Evolutionary conservation across 2,797 vertebrate genomes (phyloP), one percentile per base, ranked within the genome.

Genomic region (Cuniculus paca): DNA sequence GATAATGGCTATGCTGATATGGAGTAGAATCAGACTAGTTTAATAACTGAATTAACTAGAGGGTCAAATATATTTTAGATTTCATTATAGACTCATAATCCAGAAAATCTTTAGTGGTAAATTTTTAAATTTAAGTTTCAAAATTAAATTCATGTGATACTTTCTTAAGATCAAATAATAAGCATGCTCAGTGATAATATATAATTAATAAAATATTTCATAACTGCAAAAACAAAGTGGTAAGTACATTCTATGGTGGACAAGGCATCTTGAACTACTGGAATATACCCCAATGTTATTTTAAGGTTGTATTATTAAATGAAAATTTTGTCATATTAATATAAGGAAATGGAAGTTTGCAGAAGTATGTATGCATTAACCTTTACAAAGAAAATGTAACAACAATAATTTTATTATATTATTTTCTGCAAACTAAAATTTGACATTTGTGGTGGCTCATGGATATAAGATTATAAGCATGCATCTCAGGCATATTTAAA

Each of bases 371-470:
- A 50, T 54, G 50, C 11, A 28, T 74, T 85, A 82, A 34, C 16
- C 13, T 86, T 97, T 85, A 94, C 58, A 90, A 96, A 94, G 36
- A 72, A 93, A 85, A 94, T 28, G 7, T 82, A 94, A 77, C 42
- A 80, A 36, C 2, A 31, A 50, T 90, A 31, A 28, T 93, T 95
- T 91, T 93, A 45, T 79, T 83, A 90, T 92, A 74, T 85, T 85
- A 70, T 79, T 96, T 97, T 91, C 50, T 97, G 34, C 34, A 93
- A 78, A 94, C 17, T 96, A 90, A 96, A 96, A 85, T 91, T 72
- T 93, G 52, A 85, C 34, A 83, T 97, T 94, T 92, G 36, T 85
- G 48, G 50, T 90, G 42, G 56, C 48, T 97, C 52, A 31, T 61
- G 61, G 45, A 93, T 95, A 80, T 90, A 92, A 92, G 80, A 95